phyloP scores from a whole-genome alignment of 2,888 invertebrate species.

The Dicranocentrus wangi region DNA sequence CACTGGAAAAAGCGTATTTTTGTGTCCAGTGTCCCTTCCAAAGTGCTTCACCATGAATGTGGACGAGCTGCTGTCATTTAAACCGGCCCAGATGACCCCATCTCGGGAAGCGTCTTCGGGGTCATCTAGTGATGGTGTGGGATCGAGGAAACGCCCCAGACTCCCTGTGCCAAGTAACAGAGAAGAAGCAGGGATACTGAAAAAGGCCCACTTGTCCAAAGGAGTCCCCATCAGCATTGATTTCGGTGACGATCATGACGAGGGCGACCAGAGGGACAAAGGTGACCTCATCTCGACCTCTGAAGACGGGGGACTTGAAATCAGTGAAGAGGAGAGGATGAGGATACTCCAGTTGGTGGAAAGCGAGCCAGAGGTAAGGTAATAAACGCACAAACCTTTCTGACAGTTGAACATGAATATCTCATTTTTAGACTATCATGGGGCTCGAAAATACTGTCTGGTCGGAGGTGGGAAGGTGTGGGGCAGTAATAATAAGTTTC shows the following conservation, averaged over 20 bases:
- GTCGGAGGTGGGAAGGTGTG: too few species aligned
- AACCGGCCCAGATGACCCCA: slow-evolving; percentile 63
- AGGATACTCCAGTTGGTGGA: slow-evolving; percentile 87
- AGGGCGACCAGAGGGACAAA: slow-evolving; percentile 16
- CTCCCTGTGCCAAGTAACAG: slow-evolving; percentile 39
- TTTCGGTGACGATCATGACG: slow-evolving; percentile 26
- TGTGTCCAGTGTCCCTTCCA: neutral
- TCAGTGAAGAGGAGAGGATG: slow-evolving; percentile 84
- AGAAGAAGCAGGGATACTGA: slow-evolving; percentile 57
- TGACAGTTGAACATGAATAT: neutral
- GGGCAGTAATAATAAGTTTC: neutral
- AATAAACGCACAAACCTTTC: slow-evolving; percentile 43
- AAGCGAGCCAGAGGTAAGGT: slow-evolving; percentile 82
- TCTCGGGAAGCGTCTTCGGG: slow-evolving; percentile 41
- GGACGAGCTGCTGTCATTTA: slow-evolving; percentile 66
- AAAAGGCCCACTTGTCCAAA: slow-evolving; percentile 58
- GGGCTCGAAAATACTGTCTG: too few species aligned
- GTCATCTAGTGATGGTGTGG: slow-evolving; percentile 51
- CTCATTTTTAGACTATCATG: neutral
- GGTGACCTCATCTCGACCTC: slow-evolving; percentile 44
- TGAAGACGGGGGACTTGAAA: slow-evolving; percentile 68
- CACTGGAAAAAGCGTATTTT: slow-evolving; percentile 19
- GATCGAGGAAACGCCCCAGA: slow-evolving; percentile 65
- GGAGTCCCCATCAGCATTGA: slow-evolving; percentile 33
- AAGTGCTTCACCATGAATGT: slow-evolving; percentile 62